Conservation (phyloP, 2,797 vertebrate species). For the Ptychobarbus kaznakovi region DNA sequence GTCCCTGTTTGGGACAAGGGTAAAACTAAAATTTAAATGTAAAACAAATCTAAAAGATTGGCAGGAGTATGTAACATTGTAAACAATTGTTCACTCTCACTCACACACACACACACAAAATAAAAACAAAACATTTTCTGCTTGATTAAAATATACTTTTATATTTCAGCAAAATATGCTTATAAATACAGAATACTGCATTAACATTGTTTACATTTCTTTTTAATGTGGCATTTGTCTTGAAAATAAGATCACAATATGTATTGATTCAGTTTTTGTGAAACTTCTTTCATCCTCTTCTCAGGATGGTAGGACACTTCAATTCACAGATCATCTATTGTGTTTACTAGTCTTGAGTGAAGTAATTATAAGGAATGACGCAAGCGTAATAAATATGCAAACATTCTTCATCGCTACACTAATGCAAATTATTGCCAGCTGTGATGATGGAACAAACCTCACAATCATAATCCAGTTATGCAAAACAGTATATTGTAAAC, state of each 20-base stretch:
- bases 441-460: slow-evolving; percentile 2
- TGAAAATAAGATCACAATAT: slow-evolving; percentile 15
- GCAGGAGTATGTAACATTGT: neutral
- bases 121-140: slow-evolving; percentile 33
- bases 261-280: neutral
- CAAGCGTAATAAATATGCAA: slow-evolving; percentile 34
- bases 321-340: slow-evolving; percentile 15
- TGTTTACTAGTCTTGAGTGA: slow-evolving; percentile 2
- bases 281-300: neutral
- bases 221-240: slow-evolving; percentile 13
- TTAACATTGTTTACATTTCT: slow-evolving; percentile 36
- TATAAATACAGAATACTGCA: slow-evolving; percentile 76
- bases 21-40: neutral
- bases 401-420: neutral
- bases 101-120: neutral
- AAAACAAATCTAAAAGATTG: neutral
- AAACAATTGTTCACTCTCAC: neutral
- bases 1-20: neutral
- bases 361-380: neutral
- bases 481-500: neutral
- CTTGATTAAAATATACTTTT: slow-evolving; percentile 70
- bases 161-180: slow-evolving; percentile 69
- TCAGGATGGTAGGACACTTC: neutral
- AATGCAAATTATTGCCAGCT: slow-evolving; percentile 1
- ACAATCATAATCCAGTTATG: neutral